Base-by-base conservation (phyloP, 1,140 invertebrate species). In the Anoplolepis gracilipes region DNA sequence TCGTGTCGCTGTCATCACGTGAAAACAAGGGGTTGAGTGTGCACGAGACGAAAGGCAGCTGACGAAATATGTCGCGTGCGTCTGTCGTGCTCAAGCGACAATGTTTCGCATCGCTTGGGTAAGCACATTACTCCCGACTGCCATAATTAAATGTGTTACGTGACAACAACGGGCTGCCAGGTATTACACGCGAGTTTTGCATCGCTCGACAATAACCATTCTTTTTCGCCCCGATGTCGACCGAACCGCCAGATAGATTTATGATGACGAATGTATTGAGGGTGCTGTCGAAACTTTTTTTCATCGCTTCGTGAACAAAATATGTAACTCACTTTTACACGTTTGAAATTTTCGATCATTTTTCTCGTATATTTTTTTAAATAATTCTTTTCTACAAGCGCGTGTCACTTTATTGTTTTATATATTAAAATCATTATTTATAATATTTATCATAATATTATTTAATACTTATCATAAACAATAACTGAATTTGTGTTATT, bases 61-160 rank as follows among this genome's bases (percentile, higher is more conserved):
- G 88, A 70, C 57, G 49, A 77, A 72, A 59, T 59, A 61, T 82
- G 85, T 90, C 90, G 90, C 87, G 89, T 90, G 89, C 86, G 64
- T 42, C 79, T 28, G 42, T 69, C 62, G 69, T 49, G 76, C 39
- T 75, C 55, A 67, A 86, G 61, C 88, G 88, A 90, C 85, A 90
- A 90, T 81, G 84, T 76, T 73, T 85, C 85, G 79, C 78, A 59
- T 90, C 89, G 89, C 81, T 89, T 85, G 85, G 89, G 69, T 90
- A 86, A 90, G 88, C 89, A 87, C 89, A 88, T 90, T 90, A 90
- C 61, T 78, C 75, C 78, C 77, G 89, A 78, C 88, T 85, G 81
- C 82, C 84, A 77, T 90, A 90, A 90, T 90, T 90, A 90, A 90
- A 90, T 88, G 62, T 81, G 89, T 90, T 90, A 90, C 89, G 89